A percentile compares a stretch with the other conserved stretches of the same genome.
Evolutionary conservation across 2,113 vertebrate species (phyloP).

Genomic region (Narcine bancroftii): DNA sequence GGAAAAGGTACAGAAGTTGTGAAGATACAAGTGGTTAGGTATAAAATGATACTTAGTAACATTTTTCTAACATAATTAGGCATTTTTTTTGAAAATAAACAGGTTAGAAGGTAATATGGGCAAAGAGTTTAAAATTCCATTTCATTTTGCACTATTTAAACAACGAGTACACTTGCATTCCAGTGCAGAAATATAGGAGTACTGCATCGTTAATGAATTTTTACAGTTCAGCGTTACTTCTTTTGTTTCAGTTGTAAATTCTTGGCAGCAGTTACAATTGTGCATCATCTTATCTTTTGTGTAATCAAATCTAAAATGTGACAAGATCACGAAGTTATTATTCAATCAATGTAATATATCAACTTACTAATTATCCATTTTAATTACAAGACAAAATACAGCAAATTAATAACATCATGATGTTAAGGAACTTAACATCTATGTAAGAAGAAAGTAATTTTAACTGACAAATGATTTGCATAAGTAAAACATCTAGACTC

Average conservation of each 20-base stretch:
- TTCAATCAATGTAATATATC: neutral
- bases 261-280: neutral
- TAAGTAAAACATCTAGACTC: neutral
- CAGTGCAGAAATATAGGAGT: neutral
- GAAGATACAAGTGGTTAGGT: neutral
- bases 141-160: neutral
- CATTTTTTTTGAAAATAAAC: neutral
- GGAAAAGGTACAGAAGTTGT: neutral
- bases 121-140: neutral
- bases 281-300: neutral
- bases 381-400: neutral
- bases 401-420: neutral
- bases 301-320: neutral
- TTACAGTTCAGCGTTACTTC: neutral
- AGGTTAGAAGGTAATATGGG: neutral
- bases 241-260: neutral
- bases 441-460: neutral
- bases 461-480: neutral
- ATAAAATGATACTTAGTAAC: neutral
- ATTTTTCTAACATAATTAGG: neutral
- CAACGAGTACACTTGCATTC: neutral
- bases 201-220: neutral
- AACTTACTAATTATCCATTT: neutral
- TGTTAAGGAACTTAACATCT: neutral
- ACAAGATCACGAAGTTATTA: neutral